Evolutionary conservation across 2,888 invertebrate genomes (phyloP), one percentile per base, ranked within the genome.

Genomic region (Helobdella robusta): DNA sequence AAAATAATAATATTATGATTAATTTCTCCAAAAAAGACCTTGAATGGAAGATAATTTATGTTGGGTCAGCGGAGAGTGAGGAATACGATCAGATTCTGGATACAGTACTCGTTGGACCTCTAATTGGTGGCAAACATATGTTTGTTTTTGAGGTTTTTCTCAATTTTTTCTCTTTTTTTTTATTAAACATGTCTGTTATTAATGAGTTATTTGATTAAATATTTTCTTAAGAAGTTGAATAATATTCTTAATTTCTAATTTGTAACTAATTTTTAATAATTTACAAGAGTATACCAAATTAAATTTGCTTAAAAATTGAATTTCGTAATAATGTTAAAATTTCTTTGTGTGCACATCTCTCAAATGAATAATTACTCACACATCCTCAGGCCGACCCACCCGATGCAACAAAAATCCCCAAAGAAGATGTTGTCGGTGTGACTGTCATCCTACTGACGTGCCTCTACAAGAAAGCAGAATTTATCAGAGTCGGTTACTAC

Each of bases 21-120:
- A n/a, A n/a, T n/a, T n/a, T n/a, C 6, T 46, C 30, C 6, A 59
- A 80, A 81, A 75, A 82, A 86, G 98, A 98, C 84, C 82, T 99
- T 68, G 98, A 99, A 83, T 98, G 98, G 97, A 95, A 94, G 81
- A 92, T 98, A 86, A 94, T 98, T 67, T 98, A 98, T 81, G 98
- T 98, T 2, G 97, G 97, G 11, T 94, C 93, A 8, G 95, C 97
- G 0, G 95, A 97, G 80, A 92, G 91, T 1, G 93, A 94, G 76
- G 91, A 93, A 69, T 87, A 91, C 76, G 98, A 98, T 78, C 97
- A 98, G 81, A 87, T 91, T 36, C 83, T 98, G 73, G 98, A 98
- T 79, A 93, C 94, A 0, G 95, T 97, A 48, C 91, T 92, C 76
- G 97, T 98, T 0, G 98, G 97, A 0, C 98, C 98, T 0, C 90